phyloP scores from a whole-genome alignment of 2,113 vertebrate species.

The Dendropsophus ebraccatus region DNA sequence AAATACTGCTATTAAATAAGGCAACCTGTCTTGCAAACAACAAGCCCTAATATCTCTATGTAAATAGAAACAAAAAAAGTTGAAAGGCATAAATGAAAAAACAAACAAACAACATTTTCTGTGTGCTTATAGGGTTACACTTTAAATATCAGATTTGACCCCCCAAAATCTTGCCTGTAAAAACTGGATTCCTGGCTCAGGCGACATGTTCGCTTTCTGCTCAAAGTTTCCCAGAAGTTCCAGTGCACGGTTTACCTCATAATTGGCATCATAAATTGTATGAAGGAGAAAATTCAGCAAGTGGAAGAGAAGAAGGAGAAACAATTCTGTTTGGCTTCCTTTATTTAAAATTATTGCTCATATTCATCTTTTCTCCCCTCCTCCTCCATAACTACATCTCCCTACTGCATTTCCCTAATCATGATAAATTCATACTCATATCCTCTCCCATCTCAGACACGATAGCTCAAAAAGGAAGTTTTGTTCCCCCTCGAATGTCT shows the following conservation, averaged over 20 bases:
- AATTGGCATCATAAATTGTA: constrained; percentile 58
- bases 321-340: constrained; percentile 57
- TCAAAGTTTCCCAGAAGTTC: constrained; percentile 47
- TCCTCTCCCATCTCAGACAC: constrained; percentile 46
- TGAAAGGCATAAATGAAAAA: no score
- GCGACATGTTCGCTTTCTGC: neutral
- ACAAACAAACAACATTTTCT: no score
- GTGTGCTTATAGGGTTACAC: no score
- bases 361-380: constrained; percentile 61
- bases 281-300: constrained; percentile 53
- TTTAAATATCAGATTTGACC: neutral
- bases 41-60: no score
- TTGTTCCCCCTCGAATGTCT: constrained; percentile 40
- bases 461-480: constrained; percentile 52
- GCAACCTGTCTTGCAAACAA: no score
- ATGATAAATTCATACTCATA: constrained; percentile 62
- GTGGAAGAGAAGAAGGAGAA: constrained; percentile 47
- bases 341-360: constrained; percentile 62
- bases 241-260: constrained; percentile 50
- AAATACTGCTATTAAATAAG: no score
- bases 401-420: constrained; percentile 59
- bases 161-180: neutral
- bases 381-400: constrained; percentile 53
- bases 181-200: neutral
- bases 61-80: no score